Evolutionary conservation across 2,888 invertebrate genomes (phyloP).

Genomic region (Nemotelus pantherinus): DNA sequence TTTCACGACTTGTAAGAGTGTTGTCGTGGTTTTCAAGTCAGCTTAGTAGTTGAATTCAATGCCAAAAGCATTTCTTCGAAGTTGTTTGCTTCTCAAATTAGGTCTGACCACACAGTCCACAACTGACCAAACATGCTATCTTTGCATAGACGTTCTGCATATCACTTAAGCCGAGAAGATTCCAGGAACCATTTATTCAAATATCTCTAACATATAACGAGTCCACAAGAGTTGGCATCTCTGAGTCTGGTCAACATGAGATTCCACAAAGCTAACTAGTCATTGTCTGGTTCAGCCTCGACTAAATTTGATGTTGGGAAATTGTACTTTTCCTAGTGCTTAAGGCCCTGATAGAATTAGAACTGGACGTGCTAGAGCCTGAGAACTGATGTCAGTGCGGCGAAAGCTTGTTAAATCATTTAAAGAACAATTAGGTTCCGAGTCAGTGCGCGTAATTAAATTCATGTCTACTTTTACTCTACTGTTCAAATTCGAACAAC

Average conservation of each 20-base stretch:
- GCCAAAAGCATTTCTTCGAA: too few species aligned
- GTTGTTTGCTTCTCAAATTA: too few species aligned
- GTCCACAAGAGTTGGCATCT: neutral
- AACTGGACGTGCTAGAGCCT: neutral
- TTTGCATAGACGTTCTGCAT: too few species aligned
- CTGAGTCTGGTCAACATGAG: neutral
- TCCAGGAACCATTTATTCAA: too few species aligned
- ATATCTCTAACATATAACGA: neutral
- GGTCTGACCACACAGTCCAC: too few species aligned
- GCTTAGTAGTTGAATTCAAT: too few species aligned
- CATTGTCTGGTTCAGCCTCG: constrained; percentile 6
- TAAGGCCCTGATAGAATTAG: constrained; percentile 27
- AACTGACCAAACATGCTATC: too few species aligned
- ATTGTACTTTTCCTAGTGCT: constrained; percentile 19
- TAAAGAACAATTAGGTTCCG: constrained; percentile 29
- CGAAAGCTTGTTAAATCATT: constrained; percentile 31
- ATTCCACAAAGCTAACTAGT: neutral
- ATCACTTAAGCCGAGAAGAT: too few species aligned
- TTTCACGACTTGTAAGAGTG: too few species aligned
- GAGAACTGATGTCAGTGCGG: constrained; percentile 18
- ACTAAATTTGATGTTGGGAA: neutral
- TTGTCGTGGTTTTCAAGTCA: too few species aligned
- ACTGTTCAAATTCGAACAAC: too few species aligned
- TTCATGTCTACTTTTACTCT: constrained; percentile 20
- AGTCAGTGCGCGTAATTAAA: constrained; percentile 33